These are phyloP conservation scores for Plecotus auritus DNA, from an alignment of 2,113 vertebrate species.

Conservation along the genomic window DNA sequence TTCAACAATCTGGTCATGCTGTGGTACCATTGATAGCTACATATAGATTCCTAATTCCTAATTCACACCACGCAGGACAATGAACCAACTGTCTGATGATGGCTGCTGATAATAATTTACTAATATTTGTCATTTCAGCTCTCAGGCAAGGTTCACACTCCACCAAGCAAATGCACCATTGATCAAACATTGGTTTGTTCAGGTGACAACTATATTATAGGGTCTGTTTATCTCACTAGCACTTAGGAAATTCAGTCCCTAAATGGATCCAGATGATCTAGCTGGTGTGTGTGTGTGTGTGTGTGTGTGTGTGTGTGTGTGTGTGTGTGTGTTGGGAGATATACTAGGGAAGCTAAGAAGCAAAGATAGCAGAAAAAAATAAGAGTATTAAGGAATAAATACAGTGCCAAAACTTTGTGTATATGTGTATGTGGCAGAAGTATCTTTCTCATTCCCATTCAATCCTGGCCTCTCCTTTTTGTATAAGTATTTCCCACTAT, in stretches of 20 bases:
- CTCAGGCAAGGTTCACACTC: conserved; percentile 66
- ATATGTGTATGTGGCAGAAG: neutral
- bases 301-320: neutral
- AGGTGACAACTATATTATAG: conserved; percentile 73
- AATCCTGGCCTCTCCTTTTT: neutral
- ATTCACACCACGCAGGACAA: conserved; percentile 54
- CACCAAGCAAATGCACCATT: conserved; percentile 71
- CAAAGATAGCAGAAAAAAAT: neutral
- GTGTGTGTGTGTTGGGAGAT: neutral
- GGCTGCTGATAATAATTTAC: conserved; percentile 69
- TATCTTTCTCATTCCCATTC: neutral
- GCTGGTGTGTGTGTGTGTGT: neutral
- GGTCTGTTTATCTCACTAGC: conserved; percentile 69
- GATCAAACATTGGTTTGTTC: conserved; percentile 76
- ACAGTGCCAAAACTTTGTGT: neutral
- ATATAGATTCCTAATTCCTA: conserved; percentile 56
- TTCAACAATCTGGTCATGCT: conserved; percentile 56
- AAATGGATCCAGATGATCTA: conserved; percentile 72
- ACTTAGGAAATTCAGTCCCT: conserved; percentile 69
- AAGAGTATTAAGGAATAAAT: neutral
- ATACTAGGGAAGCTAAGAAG: neutral
- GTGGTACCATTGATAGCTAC: conserved; percentile 41
- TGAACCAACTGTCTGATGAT: conserved; percentile 60
- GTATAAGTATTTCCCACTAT: neutral
- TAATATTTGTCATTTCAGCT: conserved; percentile 72